Evolutionary conservation across 2,797 vertebrate species (phyloP).

Genomic region (Hypotaenidia philippensis): DNA sequence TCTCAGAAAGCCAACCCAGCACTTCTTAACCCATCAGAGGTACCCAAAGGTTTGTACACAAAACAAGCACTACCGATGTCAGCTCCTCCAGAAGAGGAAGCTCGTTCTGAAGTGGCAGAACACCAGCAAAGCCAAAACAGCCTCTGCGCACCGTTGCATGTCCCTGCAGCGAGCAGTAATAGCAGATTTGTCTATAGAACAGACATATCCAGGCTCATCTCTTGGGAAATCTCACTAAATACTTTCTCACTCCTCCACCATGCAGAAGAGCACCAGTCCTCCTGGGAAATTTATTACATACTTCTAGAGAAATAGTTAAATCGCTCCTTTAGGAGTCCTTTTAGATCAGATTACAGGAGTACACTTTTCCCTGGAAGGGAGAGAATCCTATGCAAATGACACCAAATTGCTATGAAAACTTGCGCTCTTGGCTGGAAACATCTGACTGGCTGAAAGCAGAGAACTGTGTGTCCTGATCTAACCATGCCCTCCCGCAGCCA

Average conservation of each 20-base stretch:
- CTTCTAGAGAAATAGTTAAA: slow-evolving; percentile 57
- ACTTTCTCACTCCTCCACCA: slow-evolving; percentile 45
- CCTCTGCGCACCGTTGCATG: background rate
- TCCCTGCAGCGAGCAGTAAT: background rate
- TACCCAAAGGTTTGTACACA: background rate
- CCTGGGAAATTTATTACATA: slow-evolving; percentile 10
- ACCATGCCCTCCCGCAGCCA: background rate
- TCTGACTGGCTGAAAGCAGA: background rate
- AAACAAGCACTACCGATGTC: background rate
- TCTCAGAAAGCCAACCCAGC: background rate
- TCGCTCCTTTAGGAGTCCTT: slow-evolving; percentile 37
- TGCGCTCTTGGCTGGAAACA: background rate
- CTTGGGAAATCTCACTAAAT: slow-evolving; percentile 61
- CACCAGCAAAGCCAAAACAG: background rate
- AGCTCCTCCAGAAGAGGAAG: background rate
- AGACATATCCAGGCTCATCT: slow-evolving; percentile 10
- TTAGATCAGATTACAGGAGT: slow-evolving; percentile 47
- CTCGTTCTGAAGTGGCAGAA: background rate
- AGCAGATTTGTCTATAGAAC: slow-evolving; percentile 3
- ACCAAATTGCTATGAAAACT: slow-evolving; percentile 32
- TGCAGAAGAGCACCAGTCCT: background rate
- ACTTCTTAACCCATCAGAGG: background rate
- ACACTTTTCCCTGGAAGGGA: slow-evolving; percentile 24
- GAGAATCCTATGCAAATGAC: slow-evolving; percentile 26
- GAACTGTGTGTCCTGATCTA: background rate